phyloP scores from a whole-genome alignment of 1,140 invertebrate species.

The Riptortus pedestris region DNA sequence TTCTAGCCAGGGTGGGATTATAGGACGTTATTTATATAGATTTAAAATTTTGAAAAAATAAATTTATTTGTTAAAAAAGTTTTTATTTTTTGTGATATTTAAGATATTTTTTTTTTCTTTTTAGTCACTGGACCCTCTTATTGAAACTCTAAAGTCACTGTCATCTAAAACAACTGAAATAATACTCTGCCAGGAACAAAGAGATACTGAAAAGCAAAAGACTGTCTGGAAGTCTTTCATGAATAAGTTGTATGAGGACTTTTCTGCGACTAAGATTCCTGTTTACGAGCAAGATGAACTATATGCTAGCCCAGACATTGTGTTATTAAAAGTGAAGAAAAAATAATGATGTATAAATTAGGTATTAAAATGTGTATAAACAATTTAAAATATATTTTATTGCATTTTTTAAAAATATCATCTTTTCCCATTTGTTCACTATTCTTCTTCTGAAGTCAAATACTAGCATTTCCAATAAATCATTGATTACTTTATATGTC shows the following conservation, averaged over 20 bases:
- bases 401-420: too few relatives aligned
- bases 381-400: too few relatives aligned
- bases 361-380: too few relatives aligned
- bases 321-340: constrained; percentile 42
- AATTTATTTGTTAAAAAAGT: too few relatives aligned
- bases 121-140: constrained; percentile 45
- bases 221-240: constrained; percentile 44
- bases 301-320: constrained; percentile 46
- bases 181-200: constrained; percentile 47
- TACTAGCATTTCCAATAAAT: too few relatives aligned
- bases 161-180: constrained; percentile 38
- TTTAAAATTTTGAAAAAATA: too few relatives aligned
- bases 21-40: too few relatives aligned
- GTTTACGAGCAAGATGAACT: constrained; percentile 43
- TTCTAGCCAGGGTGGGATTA: too few relatives aligned
- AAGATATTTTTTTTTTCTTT: constrained; percentile 35
- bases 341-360: constrained; percentile 33
- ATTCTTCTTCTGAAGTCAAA: too few relatives aligned
- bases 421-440: too few relatives aligned
- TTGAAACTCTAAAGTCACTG: constrained; percentile 43
- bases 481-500: too few relatives aligned
- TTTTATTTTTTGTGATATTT: too few relatives aligned
- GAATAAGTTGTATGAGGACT: constrained; percentile 39
- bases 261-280: constrained; percentile 41
- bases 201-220: constrained; percentile 46